Conservation (phyloP, 2,888 invertebrate genomes). For the Drosophila ezoana region DNA sequence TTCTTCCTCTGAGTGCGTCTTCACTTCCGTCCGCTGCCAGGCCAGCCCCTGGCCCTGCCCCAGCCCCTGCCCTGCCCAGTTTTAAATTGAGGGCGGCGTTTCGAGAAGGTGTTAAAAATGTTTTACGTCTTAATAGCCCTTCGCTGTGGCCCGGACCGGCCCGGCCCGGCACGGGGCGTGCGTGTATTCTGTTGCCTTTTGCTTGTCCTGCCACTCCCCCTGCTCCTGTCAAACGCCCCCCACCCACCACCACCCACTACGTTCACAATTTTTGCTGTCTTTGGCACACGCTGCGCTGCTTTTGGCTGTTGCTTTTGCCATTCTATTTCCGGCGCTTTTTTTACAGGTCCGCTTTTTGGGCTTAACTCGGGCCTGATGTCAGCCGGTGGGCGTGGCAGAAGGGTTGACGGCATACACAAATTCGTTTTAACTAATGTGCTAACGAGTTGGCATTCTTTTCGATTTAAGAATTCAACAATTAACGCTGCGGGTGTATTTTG, state of each 20-base stretch:
- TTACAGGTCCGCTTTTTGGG: conserved; percentile 6
- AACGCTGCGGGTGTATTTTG: conserved; percentile 67
- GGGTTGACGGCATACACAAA: conserved; percentile 32
- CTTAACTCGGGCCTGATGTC: conserved; percentile 1
- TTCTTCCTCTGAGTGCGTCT: conserved; percentile 26
- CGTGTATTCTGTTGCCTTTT: conserved; percentile 27
- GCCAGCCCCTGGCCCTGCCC: neutral
- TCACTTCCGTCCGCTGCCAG: conserved; percentile 22
- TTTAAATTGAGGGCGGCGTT: conserved; percentile 44
- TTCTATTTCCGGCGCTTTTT: conserved; percentile 47
- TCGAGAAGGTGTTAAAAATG: conserved; percentile 73
- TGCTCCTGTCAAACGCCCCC: neutral
- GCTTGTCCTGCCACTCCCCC: conserved; percentile 6
- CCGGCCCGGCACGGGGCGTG: conserved; percentile 16
- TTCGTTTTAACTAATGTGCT: conserved; percentile 59
- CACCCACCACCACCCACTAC: conserved; percentile 17
- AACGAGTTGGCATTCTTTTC: conserved; percentile 66
- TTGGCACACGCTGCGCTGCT: conserved; percentile 45
- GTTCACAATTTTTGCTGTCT: conserved; percentile 22
- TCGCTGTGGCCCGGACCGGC: conserved; percentile 30
- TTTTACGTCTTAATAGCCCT: conserved; percentile 76
- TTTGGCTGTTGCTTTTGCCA: conserved; percentile 37
- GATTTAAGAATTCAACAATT: conserved; percentile 71
- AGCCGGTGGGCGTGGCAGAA: conserved; percentile 27
- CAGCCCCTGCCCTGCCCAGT: neutral